phyloP scores from a whole-genome alignment of 2,113 vertebrate genomes.

The Macrotis lagotis region DNA sequence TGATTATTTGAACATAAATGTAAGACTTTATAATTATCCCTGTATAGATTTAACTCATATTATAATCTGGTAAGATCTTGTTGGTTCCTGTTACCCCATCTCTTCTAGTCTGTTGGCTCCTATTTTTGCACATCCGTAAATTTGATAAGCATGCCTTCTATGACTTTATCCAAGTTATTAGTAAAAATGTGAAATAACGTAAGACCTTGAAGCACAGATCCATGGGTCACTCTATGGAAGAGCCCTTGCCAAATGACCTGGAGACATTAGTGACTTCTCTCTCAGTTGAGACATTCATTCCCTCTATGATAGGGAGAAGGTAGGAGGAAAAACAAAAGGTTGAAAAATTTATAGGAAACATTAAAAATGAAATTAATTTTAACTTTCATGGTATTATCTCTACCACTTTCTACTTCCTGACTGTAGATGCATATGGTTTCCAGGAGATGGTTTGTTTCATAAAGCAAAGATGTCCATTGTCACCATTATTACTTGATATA shows the following conservation, averaged over 20 bases:
- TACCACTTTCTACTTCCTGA: neutral
- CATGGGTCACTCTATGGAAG: neutral
- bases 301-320: neutral
- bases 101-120: too few relatives aligned
- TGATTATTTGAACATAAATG: neutral
- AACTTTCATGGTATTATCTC: neutral
- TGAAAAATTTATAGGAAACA: neutral
- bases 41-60: neutral
- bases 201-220: neutral
- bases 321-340: neutral
- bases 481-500: neutral
- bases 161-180: neutral
- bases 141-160: too few relatives aligned
- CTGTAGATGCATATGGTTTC: neutral
- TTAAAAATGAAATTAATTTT: neutral
- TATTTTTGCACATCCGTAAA: too few relatives aligned
- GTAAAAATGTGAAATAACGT: neutral
- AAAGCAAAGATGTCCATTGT: neutral
- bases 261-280: neutral
- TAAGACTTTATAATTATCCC: neutral
- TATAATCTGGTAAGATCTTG: neutral
- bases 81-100: too few relatives aligned
- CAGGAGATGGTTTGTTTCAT: neutral
- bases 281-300: neutral
- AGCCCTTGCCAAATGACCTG: neutral